Percentiles rank a stretch among this genome's conserved stretches.
Evolutionary conservation across 2,888 invertebrate species (phyloP).

Genomic region (Toxonevra muliebris): DNA sequence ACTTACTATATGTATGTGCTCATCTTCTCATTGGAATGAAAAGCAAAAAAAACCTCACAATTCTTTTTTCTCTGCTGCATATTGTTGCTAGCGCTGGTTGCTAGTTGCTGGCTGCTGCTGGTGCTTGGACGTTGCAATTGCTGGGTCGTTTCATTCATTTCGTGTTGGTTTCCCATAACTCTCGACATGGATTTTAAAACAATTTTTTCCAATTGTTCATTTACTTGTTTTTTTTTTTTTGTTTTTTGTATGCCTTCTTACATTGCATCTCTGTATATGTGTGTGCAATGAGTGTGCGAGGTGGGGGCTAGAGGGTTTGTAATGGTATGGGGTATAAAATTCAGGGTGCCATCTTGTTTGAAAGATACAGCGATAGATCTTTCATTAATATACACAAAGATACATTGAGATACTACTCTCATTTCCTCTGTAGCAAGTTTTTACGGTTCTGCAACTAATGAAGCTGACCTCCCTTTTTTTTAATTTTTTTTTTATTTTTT

Average conservation of each 20-base stretch:
- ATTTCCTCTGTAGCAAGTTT: neutral
- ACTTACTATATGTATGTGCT: neutral
- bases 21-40: slow-evolving; percentile 1
- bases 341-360: neutral
- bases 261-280: neutral
- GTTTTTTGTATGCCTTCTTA: neutral
- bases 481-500: neutral
- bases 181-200: slow-evolving; percentile 20
- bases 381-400: slow-evolving; percentile 14
- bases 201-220: slow-evolving; percentile 25
- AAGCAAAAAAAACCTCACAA: neutral
- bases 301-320: neutral
- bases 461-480: slow-evolving; percentile 3
- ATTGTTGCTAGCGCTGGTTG: neutral
- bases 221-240: slow-evolving; percentile 12
- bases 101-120: neutral
- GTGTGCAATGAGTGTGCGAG: slow-evolving; percentile 8
- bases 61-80: neutral
- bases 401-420: neutral
- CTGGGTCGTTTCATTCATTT: neutral
- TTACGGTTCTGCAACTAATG: slow-evolving; percentile 4
- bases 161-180: slow-evolving; percentile 26
- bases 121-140: neutral
- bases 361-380: slow-evolving; percentile 11
- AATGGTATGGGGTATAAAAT: neutral